A percentile compares a stretch with the other conserved stretches of the same genome.
phyloP scores from a whole-genome alignment of 1,140 invertebrate genomes.

The Lutraria rhynchaena region DNA sequence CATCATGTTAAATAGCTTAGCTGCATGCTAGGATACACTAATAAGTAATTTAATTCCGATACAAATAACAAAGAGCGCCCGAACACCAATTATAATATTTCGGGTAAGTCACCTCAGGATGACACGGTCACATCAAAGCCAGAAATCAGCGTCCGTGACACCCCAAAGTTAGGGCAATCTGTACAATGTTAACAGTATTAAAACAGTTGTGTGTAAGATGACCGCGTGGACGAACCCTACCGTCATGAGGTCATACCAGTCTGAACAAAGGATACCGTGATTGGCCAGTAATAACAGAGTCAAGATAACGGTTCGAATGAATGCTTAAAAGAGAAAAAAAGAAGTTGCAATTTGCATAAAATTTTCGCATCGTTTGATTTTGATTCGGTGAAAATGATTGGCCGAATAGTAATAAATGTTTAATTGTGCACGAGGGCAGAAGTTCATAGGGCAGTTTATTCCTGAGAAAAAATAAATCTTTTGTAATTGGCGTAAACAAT shows the following conservation, averaged over 20 bases:
- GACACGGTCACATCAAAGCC: conserved; percentile 8
- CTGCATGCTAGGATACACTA: no score
- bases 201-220: conserved; percentile 48
- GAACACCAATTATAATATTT: no score
- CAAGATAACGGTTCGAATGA: conserved; percentile 41
- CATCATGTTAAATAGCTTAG: no score
- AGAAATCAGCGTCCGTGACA: conserved; percentile 11
- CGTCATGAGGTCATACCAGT: conserved; percentile 25
- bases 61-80: no score
- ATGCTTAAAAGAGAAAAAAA: conserved; percentile 1
- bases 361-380: conserved; percentile 19
- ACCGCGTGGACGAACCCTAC: conserved; percentile 12
- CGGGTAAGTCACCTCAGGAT: conserved; percentile 22
- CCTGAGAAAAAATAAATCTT: no score
- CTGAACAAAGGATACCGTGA: conserved; percentile 18
- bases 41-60: no score
- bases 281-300: conserved; percentile 7
- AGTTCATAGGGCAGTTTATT: no score
- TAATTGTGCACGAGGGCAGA: no score
- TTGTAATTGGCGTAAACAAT: no score
- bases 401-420: not conserved
- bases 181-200: conserved; percentile 37
- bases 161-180: not conserved
- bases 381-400: not conserved
- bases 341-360: conserved; percentile 54